A percentile compares a stretch with the other conserved stretches of the same genome.
These are phyloP conservation scores for Nyctibius bracteatus DNA, from an alignment of 2,113 vertebrate genomes.

Conservation along the genomic window DNA sequence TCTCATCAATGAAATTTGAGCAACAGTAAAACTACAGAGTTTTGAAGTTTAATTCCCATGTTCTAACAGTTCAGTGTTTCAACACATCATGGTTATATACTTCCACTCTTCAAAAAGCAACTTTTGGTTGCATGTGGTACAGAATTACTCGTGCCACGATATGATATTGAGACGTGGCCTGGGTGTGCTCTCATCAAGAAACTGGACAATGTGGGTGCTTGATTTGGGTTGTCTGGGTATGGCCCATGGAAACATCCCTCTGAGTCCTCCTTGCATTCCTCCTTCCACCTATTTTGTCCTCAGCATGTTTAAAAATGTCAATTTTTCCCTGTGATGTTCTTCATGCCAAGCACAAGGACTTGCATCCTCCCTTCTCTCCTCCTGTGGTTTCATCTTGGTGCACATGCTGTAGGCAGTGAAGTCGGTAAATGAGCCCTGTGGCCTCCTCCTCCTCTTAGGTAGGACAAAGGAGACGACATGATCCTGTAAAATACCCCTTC, in stretches of 20 bases:
- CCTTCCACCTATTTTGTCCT: not conserved
- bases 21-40: not conserved
- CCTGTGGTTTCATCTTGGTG: not conserved
- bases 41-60: not conserved
- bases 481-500: not conserved
- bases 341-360: not conserved
- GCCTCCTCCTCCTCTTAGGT: not conserved
- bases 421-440: not conserved
- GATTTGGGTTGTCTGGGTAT: not conserved
- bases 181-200: not conserved
- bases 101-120: not conserved
- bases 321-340: rapidly evolving
- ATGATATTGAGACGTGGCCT: not conserved
- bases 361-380: not conserved
- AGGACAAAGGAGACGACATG: not conserved
- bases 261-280: not conserved
- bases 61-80: not conserved
- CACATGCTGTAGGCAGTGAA: not conserved
- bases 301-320: not conserved
- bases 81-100: not conserved
- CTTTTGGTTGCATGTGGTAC: too few relatives aligned
- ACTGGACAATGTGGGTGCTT: not conserved
- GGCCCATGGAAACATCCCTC: not conserved
- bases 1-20: not conserved
- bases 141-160: not conserved